Conservation (phyloP, 2,113 vertebrate species). For the Myiopsitta monachus region DNA sequence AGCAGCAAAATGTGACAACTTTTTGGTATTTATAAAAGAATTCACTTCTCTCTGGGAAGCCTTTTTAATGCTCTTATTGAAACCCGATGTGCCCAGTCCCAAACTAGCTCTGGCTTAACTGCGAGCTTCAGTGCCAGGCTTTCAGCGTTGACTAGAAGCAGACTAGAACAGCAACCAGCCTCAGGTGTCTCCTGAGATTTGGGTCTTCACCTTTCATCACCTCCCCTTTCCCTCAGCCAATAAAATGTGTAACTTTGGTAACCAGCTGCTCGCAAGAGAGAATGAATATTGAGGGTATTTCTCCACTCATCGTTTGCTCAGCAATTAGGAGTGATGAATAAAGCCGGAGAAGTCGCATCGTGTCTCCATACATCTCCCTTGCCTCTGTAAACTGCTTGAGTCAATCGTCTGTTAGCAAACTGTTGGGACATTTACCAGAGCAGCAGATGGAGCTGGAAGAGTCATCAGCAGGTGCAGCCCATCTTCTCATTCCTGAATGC, state of each 20-base stretch:
- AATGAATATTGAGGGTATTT: neutral
- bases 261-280: neutral
- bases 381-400: neutral
- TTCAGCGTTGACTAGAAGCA: neutral
- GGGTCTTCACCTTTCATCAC: neutral
- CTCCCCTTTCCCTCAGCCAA: neutral
- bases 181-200: neutral
- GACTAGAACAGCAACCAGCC: neutral
- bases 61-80: neutral
- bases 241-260: neutral
- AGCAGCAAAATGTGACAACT: neutral
- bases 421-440: neutral
- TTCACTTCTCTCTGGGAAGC: neutral
- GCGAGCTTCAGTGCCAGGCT: neutral
- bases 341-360: neutral
- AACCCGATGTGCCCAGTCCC: neutral
- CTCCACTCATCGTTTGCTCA: neutral
- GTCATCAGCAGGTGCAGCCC: neutral
- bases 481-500: neutral
- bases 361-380: neutral
- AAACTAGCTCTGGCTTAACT: neutral
- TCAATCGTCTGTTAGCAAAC: neutral
- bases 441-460: neutral
- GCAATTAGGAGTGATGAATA: conserved; percentile 11
- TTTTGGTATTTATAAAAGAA: neutral